phyloP scores from a whole-genome alignment of 2,888 invertebrate species.

The Nebria brevicollis region DNA sequence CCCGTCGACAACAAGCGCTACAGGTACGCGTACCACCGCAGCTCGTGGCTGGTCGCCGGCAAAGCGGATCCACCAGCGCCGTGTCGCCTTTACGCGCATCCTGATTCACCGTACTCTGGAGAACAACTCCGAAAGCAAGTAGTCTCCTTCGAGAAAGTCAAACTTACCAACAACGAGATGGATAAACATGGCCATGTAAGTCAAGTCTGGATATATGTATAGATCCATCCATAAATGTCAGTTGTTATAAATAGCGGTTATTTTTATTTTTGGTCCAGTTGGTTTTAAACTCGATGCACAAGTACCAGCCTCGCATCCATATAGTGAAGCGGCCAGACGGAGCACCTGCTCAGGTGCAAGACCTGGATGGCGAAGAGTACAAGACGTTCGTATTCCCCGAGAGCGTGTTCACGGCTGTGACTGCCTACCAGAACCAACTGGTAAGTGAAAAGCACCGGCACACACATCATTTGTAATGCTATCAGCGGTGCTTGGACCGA shows the following conservation, averaged over 20 bases:
- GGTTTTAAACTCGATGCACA: constrained; percentile 87
- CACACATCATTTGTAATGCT: constrained; percentile 58
- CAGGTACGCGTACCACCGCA: constrained; percentile 97
- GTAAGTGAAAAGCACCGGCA: constrained; percentile 65
- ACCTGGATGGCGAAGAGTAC: constrained; percentile 78
- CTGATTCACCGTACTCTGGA: constrained; percentile 95
- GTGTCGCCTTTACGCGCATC: constrained; percentile 93
- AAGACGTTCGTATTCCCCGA: constrained; percentile 84
- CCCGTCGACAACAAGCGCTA: constrained; percentile 97
- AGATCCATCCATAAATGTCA: neutral
- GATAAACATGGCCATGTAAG: constrained; percentile 94
- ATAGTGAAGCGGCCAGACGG: constrained; percentile 75
- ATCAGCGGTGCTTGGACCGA: constrained; percentile 58
- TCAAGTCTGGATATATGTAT: constrained; percentile 52
- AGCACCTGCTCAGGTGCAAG: constrained; percentile 69
- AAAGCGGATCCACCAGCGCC: constrained; percentile 98
- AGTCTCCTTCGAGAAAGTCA: constrained; percentile 98
- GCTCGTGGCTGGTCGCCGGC: constrained; percentile 97
- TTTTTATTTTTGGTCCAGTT: constrained; percentile 68
- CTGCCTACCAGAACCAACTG: constrained; percentile 88
- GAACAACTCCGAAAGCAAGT: constrained; percentile 96
- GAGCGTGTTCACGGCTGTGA: constrained; percentile 86
- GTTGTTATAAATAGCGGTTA: neutral
- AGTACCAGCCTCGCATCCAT: constrained; percentile 84
- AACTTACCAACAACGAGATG: constrained; percentile 98